Evolutionary conservation across 30 jellyfish, hydroid and myxozoan genomes (phyloP).

Genomic region (Calvadosia cruxmelitensis): DNA sequence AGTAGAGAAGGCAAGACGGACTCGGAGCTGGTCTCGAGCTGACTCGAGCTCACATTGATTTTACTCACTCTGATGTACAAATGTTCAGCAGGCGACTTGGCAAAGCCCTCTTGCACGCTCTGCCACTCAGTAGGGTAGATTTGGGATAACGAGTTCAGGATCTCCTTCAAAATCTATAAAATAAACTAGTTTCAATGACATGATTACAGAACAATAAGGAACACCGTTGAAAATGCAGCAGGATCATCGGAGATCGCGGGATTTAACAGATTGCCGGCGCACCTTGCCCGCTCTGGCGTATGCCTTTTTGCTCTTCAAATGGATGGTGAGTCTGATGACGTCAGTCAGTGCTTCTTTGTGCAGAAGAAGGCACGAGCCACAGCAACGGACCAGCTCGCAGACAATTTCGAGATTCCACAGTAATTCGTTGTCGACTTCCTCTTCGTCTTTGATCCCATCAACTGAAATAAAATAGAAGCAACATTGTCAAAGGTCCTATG

Average conservation of each 20-base stretch:
- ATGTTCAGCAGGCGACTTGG: constrained; percentile 42
- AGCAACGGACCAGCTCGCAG: constrained; percentile 60
- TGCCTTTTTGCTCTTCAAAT: constrained; percentile 75
- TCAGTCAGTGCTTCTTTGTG: constrained; percentile 33
- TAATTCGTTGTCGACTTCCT: constrained; percentile 57
- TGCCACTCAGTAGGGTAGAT: constrained; percentile 66
- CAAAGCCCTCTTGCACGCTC: constrained; percentile 48
- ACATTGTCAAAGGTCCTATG: no score
- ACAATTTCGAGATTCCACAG: constrained; percentile 78
- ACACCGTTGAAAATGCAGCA: no score
- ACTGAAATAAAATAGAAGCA: constrained; percentile 34
- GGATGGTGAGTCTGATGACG: constrained; percentile 31
- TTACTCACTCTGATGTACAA: constrained; percentile 63
- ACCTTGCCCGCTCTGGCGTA: constrained; percentile 74
- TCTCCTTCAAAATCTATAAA: constrained; percentile 58
- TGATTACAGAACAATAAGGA: not conserved
- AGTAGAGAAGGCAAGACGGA: no score
- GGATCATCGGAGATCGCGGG: no score
- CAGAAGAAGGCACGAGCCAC: constrained; percentile 61
- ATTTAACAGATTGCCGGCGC: no score
- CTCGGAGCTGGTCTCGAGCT: no score
- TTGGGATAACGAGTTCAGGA: constrained; percentile 46
- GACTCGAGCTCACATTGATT: no score
- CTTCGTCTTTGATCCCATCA: constrained; percentile 72
- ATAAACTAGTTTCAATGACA: not conserved